phyloP scores from a whole-genome alignment of 92 coral and sea anemone genomes.

The Pocillopora meandrina region DNA sequence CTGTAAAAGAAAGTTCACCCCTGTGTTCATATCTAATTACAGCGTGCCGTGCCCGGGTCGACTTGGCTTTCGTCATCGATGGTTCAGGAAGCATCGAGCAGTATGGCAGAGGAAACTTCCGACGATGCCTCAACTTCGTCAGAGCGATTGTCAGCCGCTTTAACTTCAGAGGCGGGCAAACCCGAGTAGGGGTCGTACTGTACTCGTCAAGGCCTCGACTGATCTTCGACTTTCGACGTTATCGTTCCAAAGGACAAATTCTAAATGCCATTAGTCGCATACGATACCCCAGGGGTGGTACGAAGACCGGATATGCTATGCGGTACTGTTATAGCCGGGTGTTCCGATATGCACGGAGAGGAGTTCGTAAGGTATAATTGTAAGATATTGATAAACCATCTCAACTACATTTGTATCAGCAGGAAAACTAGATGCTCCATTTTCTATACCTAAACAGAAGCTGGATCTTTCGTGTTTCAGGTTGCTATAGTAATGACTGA shows the following conservation, averaged over 20 bases:
- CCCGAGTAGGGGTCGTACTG: conserved; percentile 27
- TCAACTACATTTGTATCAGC: too few relatives aligned
- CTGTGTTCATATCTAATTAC: too few relatives aligned
- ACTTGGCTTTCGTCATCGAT: conserved; percentile 78
- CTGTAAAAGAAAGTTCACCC: too few relatives aligned
- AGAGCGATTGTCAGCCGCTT: conserved; percentile 64
- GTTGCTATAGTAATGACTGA: conserved; percentile 51
- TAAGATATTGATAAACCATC: too few relatives aligned
- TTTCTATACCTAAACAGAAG: too few relatives aligned
- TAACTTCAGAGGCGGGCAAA: conserved; percentile 39
- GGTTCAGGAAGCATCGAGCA: conserved; percentile 75
- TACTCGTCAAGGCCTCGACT: conserved; percentile 33
- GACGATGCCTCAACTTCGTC: conserved; percentile 68
- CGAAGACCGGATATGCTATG: conserved; percentile 65
- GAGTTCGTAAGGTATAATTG: conserved; percentile 45
- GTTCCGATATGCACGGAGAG: conserved; percentile 53
- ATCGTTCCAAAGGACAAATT: conserved; percentile 20
- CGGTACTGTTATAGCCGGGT: conserved; percentile 30
- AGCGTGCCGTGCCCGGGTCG: conserved; percentile 65
- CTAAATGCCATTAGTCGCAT: conserved; percentile 48
- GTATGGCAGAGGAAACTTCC: conserved; percentile 67
- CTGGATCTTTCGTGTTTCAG: too few relatives aligned
- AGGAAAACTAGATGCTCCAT: too few relatives aligned
- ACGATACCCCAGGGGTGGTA: conserved; percentile 66
- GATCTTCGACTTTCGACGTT: conserved; percentile 48